Evolutionary conservation across 2,797 vertebrate species (phyloP), one percentile per base, ranked within the genome.

Genomic region (Moxostoma hubbsi): DNA sequence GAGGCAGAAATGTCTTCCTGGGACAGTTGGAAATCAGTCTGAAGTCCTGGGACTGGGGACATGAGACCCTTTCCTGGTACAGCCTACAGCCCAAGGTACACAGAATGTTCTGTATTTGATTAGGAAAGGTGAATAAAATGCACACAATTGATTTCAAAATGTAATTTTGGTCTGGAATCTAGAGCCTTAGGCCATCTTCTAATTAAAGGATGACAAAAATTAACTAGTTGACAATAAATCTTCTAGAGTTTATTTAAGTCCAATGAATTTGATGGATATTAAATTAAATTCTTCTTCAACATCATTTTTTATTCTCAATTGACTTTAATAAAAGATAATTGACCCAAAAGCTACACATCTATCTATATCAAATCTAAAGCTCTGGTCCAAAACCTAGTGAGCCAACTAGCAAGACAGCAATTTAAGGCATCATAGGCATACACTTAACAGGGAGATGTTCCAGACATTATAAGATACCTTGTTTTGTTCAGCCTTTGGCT

Each of bases 1-100:
- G 83, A 16, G 88, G 89, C 50, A 69, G 87, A 75, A 90, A 90
- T 63, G 83, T 83, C 15, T 90, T 89, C 57, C 77, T 90, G 75
- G 89, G 89, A 16, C 86, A 90, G 82, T 86, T 89, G 61, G 85
- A 89, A 59, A 77, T 90, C 46, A 66, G 63, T 51, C 72, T 90
- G 51, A 82, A 70, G 53, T 82, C 66, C 10, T 90, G 89, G 89
- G 85, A 89, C 80, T 90, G 86, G 88, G 73, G 64, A n/a, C 76
- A 87, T 7, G 81, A 86, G 45, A 68, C 80, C 1, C 81, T 86
- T 5, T 78, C 79, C 57, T 90, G 89, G 89, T 89, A 88, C 76
- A 85, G 82, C 80, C 81, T 90, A 16, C 85, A 83, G 53, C 69
- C 87, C 11, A 89, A 86, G 88, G 84, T 85, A 58, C n/a, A 66